phyloP scores from a whole-genome alignment of 2,888 invertebrate species.

The Yponomeuta plumbellus region DNA sequence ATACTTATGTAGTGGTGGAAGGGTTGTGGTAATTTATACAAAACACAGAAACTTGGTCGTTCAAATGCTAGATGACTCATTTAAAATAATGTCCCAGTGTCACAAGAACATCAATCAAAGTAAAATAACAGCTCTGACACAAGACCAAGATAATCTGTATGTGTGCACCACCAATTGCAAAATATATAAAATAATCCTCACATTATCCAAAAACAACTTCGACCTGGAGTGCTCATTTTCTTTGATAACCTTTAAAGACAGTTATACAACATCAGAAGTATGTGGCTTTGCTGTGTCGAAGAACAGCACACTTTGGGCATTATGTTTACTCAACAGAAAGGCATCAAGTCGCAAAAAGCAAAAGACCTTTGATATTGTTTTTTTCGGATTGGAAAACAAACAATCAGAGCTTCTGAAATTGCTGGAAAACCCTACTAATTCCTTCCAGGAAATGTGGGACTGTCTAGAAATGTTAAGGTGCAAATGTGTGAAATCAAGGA shows the following conservation, averaged over 20 bases:
- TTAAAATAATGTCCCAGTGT: conserved; percentile 38
- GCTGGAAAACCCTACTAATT: conserved; percentile 44
- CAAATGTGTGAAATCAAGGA: conserved; percentile 45
- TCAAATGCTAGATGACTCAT: conserved; percentile 39
- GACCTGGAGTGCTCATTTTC: conserved; percentile 32
- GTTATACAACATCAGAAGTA: conserved; percentile 39
- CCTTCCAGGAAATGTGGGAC: conserved; percentile 49
- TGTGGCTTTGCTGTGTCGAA: conserved; percentile 40
- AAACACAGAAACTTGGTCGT: conserved; percentile 58
- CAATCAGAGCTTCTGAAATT: conserved; percentile 28
- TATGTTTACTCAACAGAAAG: conserved; percentile 42
- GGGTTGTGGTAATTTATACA: conserved; percentile 42
- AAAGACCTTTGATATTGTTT: conserved; percentile 41
- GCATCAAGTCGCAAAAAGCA: conserved; percentile 42
- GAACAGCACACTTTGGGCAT: conserved; percentile 40
- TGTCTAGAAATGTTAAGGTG: conserved; percentile 50
- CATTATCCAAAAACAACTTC: conserved; percentile 24
- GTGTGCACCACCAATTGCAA: conserved; percentile 45
- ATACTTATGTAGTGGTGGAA: conserved; percentile 31
- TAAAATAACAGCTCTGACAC: conserved; percentile 43
- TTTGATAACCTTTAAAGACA: conserved; percentile 38
- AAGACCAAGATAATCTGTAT: conserved; percentile 32
- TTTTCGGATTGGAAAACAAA: conserved; percentile 30
- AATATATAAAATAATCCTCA: conserved; percentile 38
- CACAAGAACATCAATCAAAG: conserved; percentile 53